phyloP scores from a whole-genome alignment of 1,140 invertebrate species.

The Pteromalus puparum region DNA sequence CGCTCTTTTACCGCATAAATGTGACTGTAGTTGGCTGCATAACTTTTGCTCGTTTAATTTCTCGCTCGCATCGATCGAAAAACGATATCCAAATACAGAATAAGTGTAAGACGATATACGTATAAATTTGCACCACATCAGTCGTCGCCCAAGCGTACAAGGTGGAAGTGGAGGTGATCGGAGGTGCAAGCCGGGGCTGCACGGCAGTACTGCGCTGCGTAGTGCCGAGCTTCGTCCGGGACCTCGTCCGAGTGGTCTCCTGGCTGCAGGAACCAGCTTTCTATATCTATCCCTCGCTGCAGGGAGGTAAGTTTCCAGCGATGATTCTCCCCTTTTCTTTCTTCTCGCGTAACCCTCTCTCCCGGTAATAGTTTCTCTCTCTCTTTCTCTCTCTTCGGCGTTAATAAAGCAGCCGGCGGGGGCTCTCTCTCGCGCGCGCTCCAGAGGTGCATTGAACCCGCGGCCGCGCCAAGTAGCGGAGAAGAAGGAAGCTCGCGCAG shows the following conservation, averaged over 20 bases:
- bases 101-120: no score
- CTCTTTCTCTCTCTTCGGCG: background rate
- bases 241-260: slow-evolving; percentile 88
- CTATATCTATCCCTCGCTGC: slow-evolving; percentile 85
- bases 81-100: no score
- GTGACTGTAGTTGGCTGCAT: no score
- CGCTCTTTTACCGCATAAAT: no score
- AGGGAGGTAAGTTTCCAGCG: slow-evolving; percentile 82
- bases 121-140: slow-evolving; percentile 64
- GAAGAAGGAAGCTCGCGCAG: no score
- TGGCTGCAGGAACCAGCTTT: slow-evolving; percentile 88
- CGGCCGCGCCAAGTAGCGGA: background rate
- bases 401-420: slow-evolving; percentile 17
- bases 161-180: slow-evolving; percentile 83
- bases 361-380: background rate
- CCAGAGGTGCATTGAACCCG: slow-evolving; percentile 30
- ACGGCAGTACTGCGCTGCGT: slow-evolving; percentile 88
- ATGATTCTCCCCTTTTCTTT: background rate
- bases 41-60: no score
- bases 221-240: slow-evolving; percentile 87
- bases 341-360: background rate
- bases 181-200: slow-evolving; percentile 83
- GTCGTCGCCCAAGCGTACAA: slow-evolving; percentile 89
- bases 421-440: background rate
- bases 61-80: no score